A percentile compares a stretch with the other conserved stretches of the same genome.
Evolutionary conservation across 1,140 invertebrate genomes (phyloP).

Genomic region (Apis cerana): DNA sequence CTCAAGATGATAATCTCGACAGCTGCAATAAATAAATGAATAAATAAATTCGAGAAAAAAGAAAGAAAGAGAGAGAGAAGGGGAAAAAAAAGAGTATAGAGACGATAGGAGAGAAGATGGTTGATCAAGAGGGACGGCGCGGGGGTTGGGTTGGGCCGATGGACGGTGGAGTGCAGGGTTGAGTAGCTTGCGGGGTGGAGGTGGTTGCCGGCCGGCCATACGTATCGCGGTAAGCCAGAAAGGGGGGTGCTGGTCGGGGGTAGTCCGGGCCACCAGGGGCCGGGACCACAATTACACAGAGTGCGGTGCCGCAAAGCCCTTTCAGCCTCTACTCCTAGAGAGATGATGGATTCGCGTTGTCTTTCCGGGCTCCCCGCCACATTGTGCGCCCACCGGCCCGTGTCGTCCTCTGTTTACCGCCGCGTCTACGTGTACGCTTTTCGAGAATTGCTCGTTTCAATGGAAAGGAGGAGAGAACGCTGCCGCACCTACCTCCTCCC

Average conservation of each 20-base stretch:
- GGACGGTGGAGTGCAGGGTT: conserved; percentile 40
- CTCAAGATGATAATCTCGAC: too few species aligned
- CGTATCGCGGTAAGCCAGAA: conserved; percentile 54
- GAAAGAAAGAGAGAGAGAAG: neutral
- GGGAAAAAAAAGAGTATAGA: too few species aligned
- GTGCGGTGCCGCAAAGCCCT: conserved; percentile 71
- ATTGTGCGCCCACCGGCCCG: conserved; percentile 64
- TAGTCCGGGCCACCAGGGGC: conserved; percentile 70
- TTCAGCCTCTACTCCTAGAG: conserved; percentile 69
- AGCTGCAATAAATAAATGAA: too few species aligned
- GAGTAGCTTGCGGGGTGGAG: conserved; percentile 21
- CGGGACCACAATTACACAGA: conserved; percentile 77
- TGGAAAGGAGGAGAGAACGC: conserved; percentile 30
- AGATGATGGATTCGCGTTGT: conserved; percentile 74
- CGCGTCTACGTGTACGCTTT: conserved; percentile 55
- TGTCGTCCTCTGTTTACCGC: conserved; percentile 55
- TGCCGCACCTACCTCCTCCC: too few species aligned
- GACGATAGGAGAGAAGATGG: neutral
- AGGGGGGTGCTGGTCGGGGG: conserved; percentile 43
- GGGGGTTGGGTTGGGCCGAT: too few species aligned
- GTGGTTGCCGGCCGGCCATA: conserved; percentile 40
- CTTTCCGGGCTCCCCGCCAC: conserved; percentile 63
- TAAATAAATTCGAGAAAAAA: too few species aligned
- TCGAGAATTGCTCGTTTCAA: conserved; percentile 55
- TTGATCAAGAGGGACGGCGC: neutral